Base-by-base conservation (phyloP, 2,888 invertebrate species). In the Phymatocera aterrima region DNA sequence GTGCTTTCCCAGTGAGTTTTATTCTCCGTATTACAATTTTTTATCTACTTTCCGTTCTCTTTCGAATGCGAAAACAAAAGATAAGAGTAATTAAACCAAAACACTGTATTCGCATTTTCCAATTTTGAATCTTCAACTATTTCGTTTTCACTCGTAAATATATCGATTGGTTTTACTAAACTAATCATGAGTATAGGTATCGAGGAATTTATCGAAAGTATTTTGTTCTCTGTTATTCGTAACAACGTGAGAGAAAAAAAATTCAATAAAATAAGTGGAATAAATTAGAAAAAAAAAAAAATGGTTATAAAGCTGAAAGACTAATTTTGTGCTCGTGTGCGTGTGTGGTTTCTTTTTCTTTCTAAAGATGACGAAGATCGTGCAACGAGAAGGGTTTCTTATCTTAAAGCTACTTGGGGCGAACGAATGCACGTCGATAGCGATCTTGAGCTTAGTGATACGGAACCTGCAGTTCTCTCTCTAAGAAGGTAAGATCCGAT, bases 351-450 rank as follows among this genome's bases (percentile, higher is more conserved):
- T 81, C 15, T 43, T 10, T 70, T 54, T 28, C 24, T 21, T 34
- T 15, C 24, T 46, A 12, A 90, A 93, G 94, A 93, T 90, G 96
- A 96, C 88, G 97, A 98, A 89, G 97, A 97, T 87, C 94, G 97
- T 82, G 94, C 95, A 31, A 96, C 96, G 91, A 94, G 98, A 84
- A 93, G 98, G 84, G 97, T 97, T 83, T 98, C 98, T n/a, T 98
- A 98, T 91, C 92, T 98, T 83, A 97, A 97, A 91, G 98, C 98
- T 60, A 98, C 98, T 10, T 96, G 96, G 93, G 95, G 95, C 81
- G 95, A 95, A 87, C 92, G 95, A 80, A 93, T 95, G 91, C 94
- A 94, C 85, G 92, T 95, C 82, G 96, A 96, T 87, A 94, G 94
- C 86, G 95, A 95, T 84, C 88, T 92, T 70, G 93, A 93, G 78